Percentiles rank a stretch among this genome's conserved stretches.
Conservation (phyloP, 2,888 invertebrate genomes). For the Hypercompe scribonia region DNA sequence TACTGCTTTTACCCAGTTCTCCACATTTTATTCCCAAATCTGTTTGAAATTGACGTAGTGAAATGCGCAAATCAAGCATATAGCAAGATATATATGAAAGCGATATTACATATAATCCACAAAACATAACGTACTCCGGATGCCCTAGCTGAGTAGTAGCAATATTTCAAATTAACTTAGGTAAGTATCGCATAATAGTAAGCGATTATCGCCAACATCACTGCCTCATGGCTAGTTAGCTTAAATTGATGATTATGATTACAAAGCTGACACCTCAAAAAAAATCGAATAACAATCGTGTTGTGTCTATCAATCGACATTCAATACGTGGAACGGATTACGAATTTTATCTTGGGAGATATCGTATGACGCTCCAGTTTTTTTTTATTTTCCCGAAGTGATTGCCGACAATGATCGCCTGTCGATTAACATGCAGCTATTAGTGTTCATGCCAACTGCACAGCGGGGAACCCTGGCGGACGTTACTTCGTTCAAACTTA, state of each 20-base stretch:
- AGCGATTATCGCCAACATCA: neutral
- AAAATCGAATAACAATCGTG: conserved; percentile 42
- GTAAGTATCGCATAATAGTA: neutral
- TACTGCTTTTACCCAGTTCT: too few species aligned
- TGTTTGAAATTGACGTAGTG: too few species aligned
- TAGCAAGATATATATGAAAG: neutral
- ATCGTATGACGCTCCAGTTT: conserved; percentile 63
- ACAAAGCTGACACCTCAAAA: conserved; percentile 36
- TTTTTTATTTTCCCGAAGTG: conserved; percentile 56
- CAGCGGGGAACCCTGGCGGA: conserved; percentile 60
- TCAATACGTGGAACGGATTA: conserved; percentile 68
- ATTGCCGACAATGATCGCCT: conserved; percentile 66
- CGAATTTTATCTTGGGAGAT: conserved; percentile 61
- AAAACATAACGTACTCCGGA: neutral
- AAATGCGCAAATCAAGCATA: too few species aligned
- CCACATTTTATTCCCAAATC: too few species aligned
- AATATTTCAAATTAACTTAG: neutral
- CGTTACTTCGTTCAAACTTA: conserved; percentile 51
- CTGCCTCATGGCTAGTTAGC: conserved; percentile 16
- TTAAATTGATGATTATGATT: conserved; percentile 41
- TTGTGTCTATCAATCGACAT: conserved; percentile 54
- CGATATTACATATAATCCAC: neutral
- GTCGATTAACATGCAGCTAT: conserved; percentile 71
- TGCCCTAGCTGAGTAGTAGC: neutral
- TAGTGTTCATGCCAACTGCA: conserved; percentile 67